Evolutionary conservation across 2,888 invertebrate genomes (phyloP), one percentile per base, ranked within the genome.

Genomic region (Trissoscelio sp.): DNA sequence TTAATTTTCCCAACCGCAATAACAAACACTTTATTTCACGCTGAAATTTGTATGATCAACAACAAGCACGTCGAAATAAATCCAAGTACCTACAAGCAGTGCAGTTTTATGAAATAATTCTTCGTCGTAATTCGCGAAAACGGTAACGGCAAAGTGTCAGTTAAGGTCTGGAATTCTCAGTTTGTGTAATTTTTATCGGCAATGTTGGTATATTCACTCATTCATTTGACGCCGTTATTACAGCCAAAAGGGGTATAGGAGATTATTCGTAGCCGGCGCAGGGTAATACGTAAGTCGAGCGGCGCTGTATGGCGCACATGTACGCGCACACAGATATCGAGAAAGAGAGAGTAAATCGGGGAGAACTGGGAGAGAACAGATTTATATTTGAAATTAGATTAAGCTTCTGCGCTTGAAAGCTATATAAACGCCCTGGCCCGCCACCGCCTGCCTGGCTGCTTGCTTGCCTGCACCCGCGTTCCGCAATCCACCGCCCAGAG

Each of bases 301-400:
- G 81, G 78, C 83, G 82, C 69, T 75, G 73, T 46, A 24, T 34
- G 67, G 67, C 62, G 74, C 64, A 44, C 73, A 70, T 73, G 66
- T 69, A 67, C 60, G 53, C 77, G 83, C 72, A 67, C 67, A 74
- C 57, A 70, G 81, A 80, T 62, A 79, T 58, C 57, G 77, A 81
- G 81, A 83, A 78, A 83, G 83, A 84, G 83, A 83, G 82, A 84
- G 82, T 66, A 60, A 79, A 74, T 48, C 82, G 81, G 83, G 77
- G 74, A 85, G 84, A 81, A 83, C 84, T 84, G 85, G 86, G 88
- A 89, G 88, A 88, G 87, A 89, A 90, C 89, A 90, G 90, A 91
- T 91, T 91, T 91, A 91, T 91, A 91, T 90, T 91, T 90, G 91
- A 91, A 91, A 91, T 91, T 91, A 91, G 91, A 91, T 91, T 91